Conservation (phyloP, 2,888 invertebrate genomes). For the Eristalinus aeneus region DNA sequence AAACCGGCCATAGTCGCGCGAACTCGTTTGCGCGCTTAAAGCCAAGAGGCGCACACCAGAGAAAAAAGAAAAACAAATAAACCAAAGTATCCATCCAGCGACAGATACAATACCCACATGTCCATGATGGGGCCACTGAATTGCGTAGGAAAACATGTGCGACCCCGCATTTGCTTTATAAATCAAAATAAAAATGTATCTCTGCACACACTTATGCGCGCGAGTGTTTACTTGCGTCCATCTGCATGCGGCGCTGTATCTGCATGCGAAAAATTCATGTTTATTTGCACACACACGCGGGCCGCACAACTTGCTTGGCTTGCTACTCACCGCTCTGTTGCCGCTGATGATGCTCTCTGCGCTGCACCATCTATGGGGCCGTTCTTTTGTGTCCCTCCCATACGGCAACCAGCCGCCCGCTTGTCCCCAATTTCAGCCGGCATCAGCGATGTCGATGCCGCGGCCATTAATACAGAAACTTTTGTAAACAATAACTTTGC, state of each 20-base stretch:
- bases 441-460: background rate
- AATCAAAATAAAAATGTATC: constrained; percentile 20
- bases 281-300: background rate
- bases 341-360: background rate
- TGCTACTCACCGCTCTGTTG: background rate
- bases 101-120: background rate
- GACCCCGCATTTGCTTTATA: constrained; percentile 6
- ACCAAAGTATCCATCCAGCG: background rate
- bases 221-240: constrained; percentile 7
- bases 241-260: background rate
- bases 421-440: background rate
- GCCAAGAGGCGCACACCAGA: background rate
- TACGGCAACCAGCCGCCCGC: background rate
- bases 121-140: constrained; percentile 1
- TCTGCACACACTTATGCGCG: background rate
- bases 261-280: background rate
- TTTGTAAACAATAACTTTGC: constrained; percentile 52
- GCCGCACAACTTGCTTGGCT: background rate
- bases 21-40: background rate
- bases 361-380: constrained; percentile 2
- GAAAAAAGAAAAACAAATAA: too few relatives aligned
- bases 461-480: constrained; percentile 28
- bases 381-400: background rate
- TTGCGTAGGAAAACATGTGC: constrained; percentile 27
- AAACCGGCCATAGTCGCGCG: background rate